phyloP scores from a whole-genome alignment of 2,888 invertebrate species.

The Drosophila dives region DNA sequence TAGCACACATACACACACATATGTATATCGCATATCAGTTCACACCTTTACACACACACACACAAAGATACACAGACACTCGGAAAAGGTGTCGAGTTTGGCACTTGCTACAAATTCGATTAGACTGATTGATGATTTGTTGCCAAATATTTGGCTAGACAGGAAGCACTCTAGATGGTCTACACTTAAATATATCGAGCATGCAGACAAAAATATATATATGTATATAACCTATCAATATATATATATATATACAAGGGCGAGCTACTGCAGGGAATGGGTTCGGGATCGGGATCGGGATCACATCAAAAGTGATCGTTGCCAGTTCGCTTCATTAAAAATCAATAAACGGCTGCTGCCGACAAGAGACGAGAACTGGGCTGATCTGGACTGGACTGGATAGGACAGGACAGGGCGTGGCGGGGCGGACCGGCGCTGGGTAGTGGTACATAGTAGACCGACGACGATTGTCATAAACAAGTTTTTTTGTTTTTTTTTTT shows the following conservation, averaged over 20 bases:
- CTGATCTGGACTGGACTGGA: neutral
- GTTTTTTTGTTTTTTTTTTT: conserved; percentile 15
- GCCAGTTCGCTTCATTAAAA: conserved; percentile 81
- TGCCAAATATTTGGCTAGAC: conserved; percentile 73
- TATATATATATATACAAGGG: neutral
- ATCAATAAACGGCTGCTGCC: conserved; percentile 79
- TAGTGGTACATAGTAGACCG: conserved; percentile 18
- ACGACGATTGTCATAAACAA: conserved; percentile 21
- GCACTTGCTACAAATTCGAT: conserved; percentile 55
- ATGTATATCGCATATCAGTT: conserved; percentile 33
- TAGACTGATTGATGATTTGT: conserved; percentile 73
- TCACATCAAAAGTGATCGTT: conserved; percentile 61
- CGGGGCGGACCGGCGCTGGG: neutral
- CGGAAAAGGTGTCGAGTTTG: conserved; percentile 52
- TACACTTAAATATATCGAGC: neutral
- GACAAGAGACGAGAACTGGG: conserved; percentile 5
- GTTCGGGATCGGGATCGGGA: conserved; percentile 14
- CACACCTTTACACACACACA: conserved; percentile 51
- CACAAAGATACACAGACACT: neutral
- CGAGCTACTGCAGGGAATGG: conserved; percentile 21
- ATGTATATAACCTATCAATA: neutral
- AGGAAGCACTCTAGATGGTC: conserved; percentile 42
- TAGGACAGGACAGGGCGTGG: neutral
- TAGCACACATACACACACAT: neutral
- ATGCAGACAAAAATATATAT: neutral